These are phyloP conservation scores for Mesoclemmys tuberculata DNA, from an alignment of 2,113 vertebrate species.

Conservation along the genomic window DNA sequence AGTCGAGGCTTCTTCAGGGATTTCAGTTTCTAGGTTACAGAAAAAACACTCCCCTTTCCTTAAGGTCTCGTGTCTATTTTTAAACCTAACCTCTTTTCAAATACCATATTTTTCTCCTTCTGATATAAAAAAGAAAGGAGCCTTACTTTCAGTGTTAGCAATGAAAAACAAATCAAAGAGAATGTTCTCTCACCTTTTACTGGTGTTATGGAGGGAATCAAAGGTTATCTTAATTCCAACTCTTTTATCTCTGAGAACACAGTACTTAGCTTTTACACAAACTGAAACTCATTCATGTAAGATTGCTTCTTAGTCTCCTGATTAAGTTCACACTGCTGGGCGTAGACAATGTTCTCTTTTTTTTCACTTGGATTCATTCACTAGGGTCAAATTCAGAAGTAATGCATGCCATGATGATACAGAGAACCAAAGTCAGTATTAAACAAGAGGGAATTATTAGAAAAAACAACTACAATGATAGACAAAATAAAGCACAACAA, in stretches of 20 bases:
- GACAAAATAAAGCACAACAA: background rate
- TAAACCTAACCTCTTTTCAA: constrained; percentile 62
- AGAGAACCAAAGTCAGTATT: background rate
- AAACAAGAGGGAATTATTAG: background rate
- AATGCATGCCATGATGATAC: background rate
- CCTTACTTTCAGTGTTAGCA: background rate
- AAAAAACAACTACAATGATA: background rate
- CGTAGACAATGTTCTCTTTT: background rate
- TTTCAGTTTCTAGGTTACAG: constrained; percentile 74
- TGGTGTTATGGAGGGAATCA: background rate
- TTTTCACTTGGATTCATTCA: background rate
- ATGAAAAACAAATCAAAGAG: constrained; percentile 27
- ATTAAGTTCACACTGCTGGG: background rate
- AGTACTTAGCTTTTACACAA: background rate
- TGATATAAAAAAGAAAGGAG: background rate
- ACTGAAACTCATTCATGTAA: background rate
- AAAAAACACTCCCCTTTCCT: constrained; percentile 38
- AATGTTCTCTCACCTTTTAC: constrained; percentile 15
- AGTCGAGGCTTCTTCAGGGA: constrained; percentile 42
- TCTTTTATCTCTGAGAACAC: background rate
- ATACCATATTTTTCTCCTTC: constrained; percentile 48
- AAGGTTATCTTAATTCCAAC: background rate
- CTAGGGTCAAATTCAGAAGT: background rate
- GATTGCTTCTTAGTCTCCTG: background rate
- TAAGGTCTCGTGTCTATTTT: constrained; percentile 67